These are phyloP conservation scores for Delichon dasypus DNA, from an alignment of 2,797 vertebrate genomes.

Conservation along the genomic window DNA sequence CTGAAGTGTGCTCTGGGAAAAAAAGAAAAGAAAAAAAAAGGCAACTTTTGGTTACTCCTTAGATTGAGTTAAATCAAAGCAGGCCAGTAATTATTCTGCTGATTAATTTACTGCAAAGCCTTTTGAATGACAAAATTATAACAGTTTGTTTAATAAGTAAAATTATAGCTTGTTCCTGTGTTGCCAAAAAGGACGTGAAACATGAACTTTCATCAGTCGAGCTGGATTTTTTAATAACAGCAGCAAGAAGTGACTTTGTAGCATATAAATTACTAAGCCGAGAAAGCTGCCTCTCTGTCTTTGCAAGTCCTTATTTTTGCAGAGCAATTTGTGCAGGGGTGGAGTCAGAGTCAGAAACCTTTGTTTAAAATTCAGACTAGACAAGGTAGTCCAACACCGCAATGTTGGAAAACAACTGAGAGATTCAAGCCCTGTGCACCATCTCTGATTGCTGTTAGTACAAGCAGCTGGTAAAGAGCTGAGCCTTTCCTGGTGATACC, in stretches of 20 bases:
- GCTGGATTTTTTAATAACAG: neutral
- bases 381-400: neutral
- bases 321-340: neutral
- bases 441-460: neutral
- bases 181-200: constrained; percentile 3
- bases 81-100: neutral
- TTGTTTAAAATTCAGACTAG: neutral
- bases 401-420: fast-evolving
- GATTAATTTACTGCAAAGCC: constrained; percentile 1
- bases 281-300: neutral
- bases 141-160: neutral
- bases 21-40: neutral
- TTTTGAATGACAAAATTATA: neutral
- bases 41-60: neutral
- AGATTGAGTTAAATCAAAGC: neutral
- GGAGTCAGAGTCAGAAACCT: neutral
- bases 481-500: neutral
- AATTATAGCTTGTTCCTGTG: neutral
- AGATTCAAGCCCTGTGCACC: neutral
- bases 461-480: neutral
- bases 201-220: neutral
- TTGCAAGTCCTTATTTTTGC: neutral
- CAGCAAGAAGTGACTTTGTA: neutral
- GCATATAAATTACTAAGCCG: neutral
- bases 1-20: neutral